A percentile compares a stretch with the other conserved stretches of the same genome.
Evolutionary conservation across 2,113 vertebrate genomes (phyloP).

Genomic region (Caloenas nicobarica): DNA sequence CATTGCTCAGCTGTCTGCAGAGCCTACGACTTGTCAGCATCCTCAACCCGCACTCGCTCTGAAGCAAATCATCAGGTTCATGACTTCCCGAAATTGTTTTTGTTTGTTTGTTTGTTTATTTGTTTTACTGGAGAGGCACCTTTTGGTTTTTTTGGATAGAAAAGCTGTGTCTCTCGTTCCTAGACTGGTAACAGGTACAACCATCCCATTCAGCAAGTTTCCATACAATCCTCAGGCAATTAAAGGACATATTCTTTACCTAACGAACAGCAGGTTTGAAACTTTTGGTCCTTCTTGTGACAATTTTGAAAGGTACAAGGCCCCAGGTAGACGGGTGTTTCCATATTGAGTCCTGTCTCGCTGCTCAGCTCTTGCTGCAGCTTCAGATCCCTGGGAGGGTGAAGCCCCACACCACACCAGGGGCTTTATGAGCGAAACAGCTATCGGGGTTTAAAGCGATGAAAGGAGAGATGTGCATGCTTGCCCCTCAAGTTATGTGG

Average conservation of each 20-base stretch:
- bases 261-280: neutral
- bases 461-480: slow-evolving; percentile 23
- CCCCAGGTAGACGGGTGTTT: neutral
- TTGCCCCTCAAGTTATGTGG: neutral
- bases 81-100: no score
- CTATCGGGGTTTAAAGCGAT: neutral
- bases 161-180: neutral
- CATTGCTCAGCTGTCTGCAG: neutral
- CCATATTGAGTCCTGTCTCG: neutral
- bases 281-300: neutral
- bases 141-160: neutral
- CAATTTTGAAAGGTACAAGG: neutral
- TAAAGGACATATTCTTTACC: neutral
- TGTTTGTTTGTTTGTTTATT: no score
- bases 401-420: neutral
- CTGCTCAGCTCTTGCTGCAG: neutral
- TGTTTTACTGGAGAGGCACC: neutral
- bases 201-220: neutral
- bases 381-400: neutral
- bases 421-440: neutral
- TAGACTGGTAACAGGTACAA: neutral
- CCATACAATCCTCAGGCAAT: neutral
- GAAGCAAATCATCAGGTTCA: rapidly evolving
- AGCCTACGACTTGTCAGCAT: no score
- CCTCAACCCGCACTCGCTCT: rapidly evolving